Base-by-base conservation (phyloP, 1,140 invertebrate genomes). In the Drosophila kikkawai region DNA sequence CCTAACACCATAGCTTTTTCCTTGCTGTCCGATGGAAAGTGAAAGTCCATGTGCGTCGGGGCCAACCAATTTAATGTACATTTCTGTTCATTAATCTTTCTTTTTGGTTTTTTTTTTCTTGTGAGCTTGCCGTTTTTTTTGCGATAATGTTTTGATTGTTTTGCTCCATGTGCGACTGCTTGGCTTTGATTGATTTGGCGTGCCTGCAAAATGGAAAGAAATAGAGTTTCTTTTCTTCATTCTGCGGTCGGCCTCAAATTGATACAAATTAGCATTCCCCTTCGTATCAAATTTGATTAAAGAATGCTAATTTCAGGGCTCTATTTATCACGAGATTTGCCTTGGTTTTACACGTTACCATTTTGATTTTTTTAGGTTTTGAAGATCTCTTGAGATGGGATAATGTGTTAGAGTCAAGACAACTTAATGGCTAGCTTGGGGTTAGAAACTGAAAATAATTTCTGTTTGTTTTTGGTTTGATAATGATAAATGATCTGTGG, bases 11-110 rank as follows among this genome's bases (percentile, higher is more conserved):
- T 48, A 8, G 66, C 48, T 79, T 82, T 80, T 76, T 50, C 53
- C 34, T 56, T 44, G 53, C 57, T 7, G 48, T 47, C 34, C 15
- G 57, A 44, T 29, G 36, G 65, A 81, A 81, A 84, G 80, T 74
- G 79, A 86, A 86, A 86, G 82, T 87, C 56, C 65, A 64, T 79
- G 70, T 57, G 69, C 39, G 61, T 63, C 48, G 41, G 41, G 47
- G 29, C 41, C 59, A 61, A 55, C 60, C 82, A 75, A 81, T 83
- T 83, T 77, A 69, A 67, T 82, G 75, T 71, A 70, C 79, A 86
- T 86, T 86, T 77, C 53, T 79, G 76, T 77, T 87, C 80, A 87
- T 87, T 82, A 87, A 87, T 87, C 79, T 86, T 69, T 80, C 59
- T 71, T 78, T 73, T 78, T 39, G 19, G 13, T 13, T 48, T 47